A percentile compares a stretch with the other conserved stretches of the same genome.
Evolutionary conservation across 2,888 invertebrate species (phyloP).

Genomic region (Leptura quadrifasciata): DNA sequence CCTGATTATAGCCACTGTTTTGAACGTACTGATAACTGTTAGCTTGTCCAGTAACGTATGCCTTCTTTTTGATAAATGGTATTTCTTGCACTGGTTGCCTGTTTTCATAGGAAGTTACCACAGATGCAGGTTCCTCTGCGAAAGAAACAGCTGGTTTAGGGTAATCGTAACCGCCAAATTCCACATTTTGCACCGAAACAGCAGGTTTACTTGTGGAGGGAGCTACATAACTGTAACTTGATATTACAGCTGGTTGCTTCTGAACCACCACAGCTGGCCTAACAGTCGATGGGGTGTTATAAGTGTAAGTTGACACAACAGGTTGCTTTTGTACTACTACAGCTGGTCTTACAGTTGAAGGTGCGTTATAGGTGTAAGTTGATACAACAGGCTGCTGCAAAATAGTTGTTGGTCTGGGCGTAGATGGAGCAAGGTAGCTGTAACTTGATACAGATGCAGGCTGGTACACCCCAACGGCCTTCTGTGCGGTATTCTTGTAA

Average conservation of each 20-base stretch:
- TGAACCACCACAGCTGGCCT: conserved; percentile 41
- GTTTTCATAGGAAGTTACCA: conserved; percentile 54
- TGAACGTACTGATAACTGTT: conserved; percentile 28
- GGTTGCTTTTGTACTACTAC: conserved; percentile 17
- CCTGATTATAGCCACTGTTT: conserved; percentile 6
- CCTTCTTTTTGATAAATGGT: conserved; percentile 67
- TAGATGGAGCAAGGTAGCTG: conserved; percentile 45
- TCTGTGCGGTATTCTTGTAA: conserved; percentile 36
- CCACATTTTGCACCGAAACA: conserved; percentile 24
- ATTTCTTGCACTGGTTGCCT: conserved; percentile 65
- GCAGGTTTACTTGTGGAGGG: conserved; percentile 38
- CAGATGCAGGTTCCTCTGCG: conserved; percentile 66
- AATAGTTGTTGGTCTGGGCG: not conserved
- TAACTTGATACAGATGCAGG: conserved; percentile 58
- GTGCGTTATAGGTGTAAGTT: conserved; percentile 10
- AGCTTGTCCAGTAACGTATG: conserved; percentile 65
- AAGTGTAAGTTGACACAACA: conserved; percentile 35
- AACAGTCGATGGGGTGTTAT: conserved; percentile 34
- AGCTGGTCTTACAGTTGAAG: conserved; percentile 37
- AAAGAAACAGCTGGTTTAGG: conserved; percentile 66
- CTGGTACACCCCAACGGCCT: conserved; percentile 21
- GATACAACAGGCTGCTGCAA: conserved; percentile 10
- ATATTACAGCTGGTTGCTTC: conserved; percentile 61
- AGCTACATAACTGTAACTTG: conserved; percentile 54
- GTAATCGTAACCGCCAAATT: conserved; percentile 60